A percentile compares a stretch with the other conserved stretches of the same genome.
Conservation (phyloP, 2,888 invertebrate species). For the Panopea generosa region DNA sequence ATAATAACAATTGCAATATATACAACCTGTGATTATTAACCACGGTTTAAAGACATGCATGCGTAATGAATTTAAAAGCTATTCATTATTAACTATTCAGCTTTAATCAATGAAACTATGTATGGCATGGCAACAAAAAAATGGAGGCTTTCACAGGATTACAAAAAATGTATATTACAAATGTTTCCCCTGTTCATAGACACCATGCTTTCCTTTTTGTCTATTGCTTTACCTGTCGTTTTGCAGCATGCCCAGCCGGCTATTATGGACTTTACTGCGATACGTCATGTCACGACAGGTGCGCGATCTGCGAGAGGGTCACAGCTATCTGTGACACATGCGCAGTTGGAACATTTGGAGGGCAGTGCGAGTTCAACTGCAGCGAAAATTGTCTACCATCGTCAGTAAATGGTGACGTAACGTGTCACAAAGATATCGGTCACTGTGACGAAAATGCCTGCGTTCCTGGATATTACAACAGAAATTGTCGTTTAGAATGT, state of each 20-base stretch:
- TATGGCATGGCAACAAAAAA: no score
- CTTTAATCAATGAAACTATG: no score
- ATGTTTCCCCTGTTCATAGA: no score
- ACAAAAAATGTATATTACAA: no score
- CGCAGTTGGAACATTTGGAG: slow-evolving; percentile 23
- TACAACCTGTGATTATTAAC: no score
- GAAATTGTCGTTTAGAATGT: neutral
- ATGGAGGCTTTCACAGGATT: no score
- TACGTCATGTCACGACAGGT: slow-evolving; percentile 21
- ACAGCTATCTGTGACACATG: slow-evolving; percentile 32
- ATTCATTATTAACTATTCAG: no score
- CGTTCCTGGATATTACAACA: slow-evolving; percentile 12
- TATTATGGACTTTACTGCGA: slow-evolving; percentile 34
- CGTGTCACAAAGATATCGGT: slow-evolving; percentile 21
- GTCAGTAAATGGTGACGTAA: slow-evolving; percentile 4
- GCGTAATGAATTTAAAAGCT: no score
- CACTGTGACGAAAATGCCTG: slow-evolving; percentile 20
- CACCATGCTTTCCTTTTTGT: no score
- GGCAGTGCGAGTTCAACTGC: slow-evolving; percentile 27
- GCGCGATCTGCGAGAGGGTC: slow-evolving; percentile 22
- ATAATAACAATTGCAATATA: no score
- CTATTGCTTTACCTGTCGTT: no score
- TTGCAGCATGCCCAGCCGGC: neutral
- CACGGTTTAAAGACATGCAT: no score
- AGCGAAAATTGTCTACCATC: slow-evolving; percentile 14